Conservation (phyloP, 2,888 invertebrate genomes). For the Cheilosia soror region DNA sequence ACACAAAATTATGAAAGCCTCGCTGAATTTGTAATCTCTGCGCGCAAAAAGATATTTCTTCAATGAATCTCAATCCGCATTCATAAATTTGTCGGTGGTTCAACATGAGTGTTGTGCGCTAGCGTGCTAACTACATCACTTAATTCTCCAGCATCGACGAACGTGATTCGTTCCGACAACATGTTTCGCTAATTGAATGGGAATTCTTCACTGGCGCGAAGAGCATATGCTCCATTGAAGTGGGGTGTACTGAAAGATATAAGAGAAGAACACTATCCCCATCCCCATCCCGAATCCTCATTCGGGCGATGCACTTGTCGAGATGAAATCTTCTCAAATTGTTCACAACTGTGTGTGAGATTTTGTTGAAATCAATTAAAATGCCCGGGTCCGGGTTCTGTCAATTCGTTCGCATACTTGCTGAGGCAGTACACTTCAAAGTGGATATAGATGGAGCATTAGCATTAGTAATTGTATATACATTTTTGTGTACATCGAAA, state of each 20-base stretch:
- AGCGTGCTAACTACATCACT: conserved; percentile 63
- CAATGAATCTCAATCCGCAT: conserved; percentile 40
- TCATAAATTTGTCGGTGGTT: conserved; percentile 46
- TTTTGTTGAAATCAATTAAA: conserved; percentile 58
- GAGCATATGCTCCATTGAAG: conserved; percentile 36
- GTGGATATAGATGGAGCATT: conserved; percentile 2
- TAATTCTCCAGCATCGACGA: conserved; percentile 69
- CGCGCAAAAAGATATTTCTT: conserved; percentile 27
- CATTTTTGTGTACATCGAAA: background rate
- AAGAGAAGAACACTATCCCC: conserved; percentile 7
- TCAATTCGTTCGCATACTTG: conserved; percentile 5
- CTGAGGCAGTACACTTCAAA: conserved; percentile 9
- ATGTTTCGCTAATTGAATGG: conserved; percentile 73
- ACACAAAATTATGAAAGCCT: conserved; percentile 6
- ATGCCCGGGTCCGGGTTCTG: conserved; percentile 46
- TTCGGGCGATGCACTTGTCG: conserved; percentile 9
- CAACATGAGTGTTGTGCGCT: conserved; percentile 36
- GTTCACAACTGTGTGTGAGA: background rate
- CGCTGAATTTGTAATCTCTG: conserved; percentile 11
- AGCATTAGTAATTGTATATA: conserved; percentile 5
- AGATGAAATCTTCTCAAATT: conserved; percentile 18
- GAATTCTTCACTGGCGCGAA: conserved; percentile 60
- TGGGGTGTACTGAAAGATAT: conserved; percentile 25
- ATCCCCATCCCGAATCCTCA: background rate
- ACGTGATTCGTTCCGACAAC: conserved; percentile 66